Conservation (phyloP, 2,113 vertebrate species). For the Excalfactoria chinensis region DNA sequence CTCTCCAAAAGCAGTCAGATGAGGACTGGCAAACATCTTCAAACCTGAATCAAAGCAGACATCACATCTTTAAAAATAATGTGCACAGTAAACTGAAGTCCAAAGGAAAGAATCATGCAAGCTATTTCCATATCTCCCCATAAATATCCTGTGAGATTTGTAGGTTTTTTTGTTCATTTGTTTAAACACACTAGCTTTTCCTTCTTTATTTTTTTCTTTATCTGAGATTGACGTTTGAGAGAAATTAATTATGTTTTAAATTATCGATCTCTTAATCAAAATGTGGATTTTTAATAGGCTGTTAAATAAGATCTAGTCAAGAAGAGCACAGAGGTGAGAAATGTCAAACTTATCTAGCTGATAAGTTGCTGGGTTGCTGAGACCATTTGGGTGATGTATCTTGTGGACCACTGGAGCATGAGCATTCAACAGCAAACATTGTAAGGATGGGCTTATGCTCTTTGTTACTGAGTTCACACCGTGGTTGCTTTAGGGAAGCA, state of each 20-base stretch:
- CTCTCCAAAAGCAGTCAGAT: neutral
- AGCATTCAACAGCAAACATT: neutral
- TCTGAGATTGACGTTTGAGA: neutral
- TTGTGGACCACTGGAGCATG: neutral
- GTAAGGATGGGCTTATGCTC: neutral
- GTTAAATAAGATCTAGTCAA: neutral
- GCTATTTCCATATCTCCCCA: neutral
- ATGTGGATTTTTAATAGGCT: neutral
- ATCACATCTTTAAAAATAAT: neutral
- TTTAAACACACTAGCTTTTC: neutral
- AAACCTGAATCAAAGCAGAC: neutral
- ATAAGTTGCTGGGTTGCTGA: neutral
- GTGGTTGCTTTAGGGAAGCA: neutral
- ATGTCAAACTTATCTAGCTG: neutral
- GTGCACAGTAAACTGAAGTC: neutral
- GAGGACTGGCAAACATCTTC: neutral
- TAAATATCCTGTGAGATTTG: neutral
- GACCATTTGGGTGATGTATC: neutral
- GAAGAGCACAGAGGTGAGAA: neutral
- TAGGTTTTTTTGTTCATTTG: neutral
- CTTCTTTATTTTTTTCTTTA: neutral
- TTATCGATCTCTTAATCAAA: conserved; percentile 2
- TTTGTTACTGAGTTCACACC: neutral
- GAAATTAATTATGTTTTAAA: neutral
- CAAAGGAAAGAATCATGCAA: neutral